Percentiles rank a stretch among this genome's conserved stretches.
Conservation (phyloP, 2,797 vertebrate genomes). For the Novumbra hubbsi region DNA sequence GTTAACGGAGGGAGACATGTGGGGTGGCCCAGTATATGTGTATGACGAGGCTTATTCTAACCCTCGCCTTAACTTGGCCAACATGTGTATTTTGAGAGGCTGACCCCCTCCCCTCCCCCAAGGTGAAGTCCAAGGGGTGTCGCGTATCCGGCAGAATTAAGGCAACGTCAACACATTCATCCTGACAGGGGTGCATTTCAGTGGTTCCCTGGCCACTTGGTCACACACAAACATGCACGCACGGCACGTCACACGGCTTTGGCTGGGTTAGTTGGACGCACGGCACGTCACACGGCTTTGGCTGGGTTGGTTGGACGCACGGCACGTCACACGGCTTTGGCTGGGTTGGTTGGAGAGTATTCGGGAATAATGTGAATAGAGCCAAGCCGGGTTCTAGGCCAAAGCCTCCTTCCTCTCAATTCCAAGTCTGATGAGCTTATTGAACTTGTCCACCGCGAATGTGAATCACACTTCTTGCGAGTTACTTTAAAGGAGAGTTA, state of each 20-base stretch:
- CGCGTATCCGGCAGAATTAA: conserved; percentile 70
- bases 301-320: too few relatives aligned
- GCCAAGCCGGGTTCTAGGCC: conserved; percentile 36
- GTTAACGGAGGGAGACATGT: conserved; percentile 13
- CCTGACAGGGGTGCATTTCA: conserved; percentile 66
- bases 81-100: conserved; percentile 60
- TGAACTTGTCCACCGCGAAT: conserved; percentile 54
- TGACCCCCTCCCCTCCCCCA: conserved; percentile 40
- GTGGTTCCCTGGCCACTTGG: conserved; percentile 62
- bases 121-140: conserved; percentile 44
- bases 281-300: too few relatives aligned
- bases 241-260: too few relatives aligned
- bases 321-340: conserved; percentile 2
- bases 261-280: too few relatives aligned
- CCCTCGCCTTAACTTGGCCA: conserved; percentile 2
- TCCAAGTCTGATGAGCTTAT: conserved; percentile 43
- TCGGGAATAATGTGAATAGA: conserved; percentile 40
- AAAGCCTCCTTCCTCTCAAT: conserved; percentile 45
- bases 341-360: conserved; percentile 3
- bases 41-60: conserved; percentile 33
- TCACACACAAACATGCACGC: conserved; percentile 13
- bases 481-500: conserved; percentile 49
- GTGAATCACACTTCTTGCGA: conserved; percentile 53
- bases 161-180: conserved; percentile 73
- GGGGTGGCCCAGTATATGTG: conserved; percentile 29